These are phyloP conservation scores for Dryomyza anilis DNA, from an alignment of 2,888 invertebrate species.

Conservation along the genomic window DNA sequence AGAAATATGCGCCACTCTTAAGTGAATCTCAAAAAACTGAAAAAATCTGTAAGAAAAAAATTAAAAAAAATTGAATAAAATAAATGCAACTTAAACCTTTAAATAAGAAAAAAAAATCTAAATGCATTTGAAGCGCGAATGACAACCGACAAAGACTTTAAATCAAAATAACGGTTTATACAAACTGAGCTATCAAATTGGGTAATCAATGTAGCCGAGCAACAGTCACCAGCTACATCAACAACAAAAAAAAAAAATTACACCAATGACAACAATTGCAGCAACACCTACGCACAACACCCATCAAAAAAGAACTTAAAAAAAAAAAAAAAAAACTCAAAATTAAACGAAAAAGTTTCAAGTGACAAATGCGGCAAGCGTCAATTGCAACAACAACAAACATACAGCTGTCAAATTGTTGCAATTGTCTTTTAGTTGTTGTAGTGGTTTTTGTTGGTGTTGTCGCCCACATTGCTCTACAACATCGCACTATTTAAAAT, in stretches of 20 bases:
- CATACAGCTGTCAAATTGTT: conserved; percentile 2
- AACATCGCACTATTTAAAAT: conserved; percentile 21
- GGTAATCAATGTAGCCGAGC: conserved; percentile 3
- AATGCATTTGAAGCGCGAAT: conserved; percentile 2
- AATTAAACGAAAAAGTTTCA: background rate
- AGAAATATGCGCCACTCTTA: too few species aligned
- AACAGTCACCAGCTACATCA: background rate
- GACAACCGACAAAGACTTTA: too few species aligned
- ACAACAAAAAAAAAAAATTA: background rate
- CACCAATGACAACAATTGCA: conserved; percentile 1
- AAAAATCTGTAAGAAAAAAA: too few species aligned
- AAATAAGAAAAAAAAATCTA: too few species aligned
- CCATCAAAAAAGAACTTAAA: background rate
- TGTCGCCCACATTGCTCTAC: background rate
- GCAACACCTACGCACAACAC: background rate
- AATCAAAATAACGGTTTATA: background rate
- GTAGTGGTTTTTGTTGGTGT: background rate
- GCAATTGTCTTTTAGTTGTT: conserved; percentile 21
- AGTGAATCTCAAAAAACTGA: too few species aligned
- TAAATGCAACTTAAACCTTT: too few species aligned
- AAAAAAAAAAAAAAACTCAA: background rate
- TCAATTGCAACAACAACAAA: background rate
- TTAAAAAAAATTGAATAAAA: too few species aligned
- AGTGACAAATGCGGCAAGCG: too few species aligned
- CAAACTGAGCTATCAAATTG: conserved; percentile 9